phyloP scores from a whole-genome alignment of 2,113 vertebrate genomes.

The Eptesicus fuscus region DNA sequence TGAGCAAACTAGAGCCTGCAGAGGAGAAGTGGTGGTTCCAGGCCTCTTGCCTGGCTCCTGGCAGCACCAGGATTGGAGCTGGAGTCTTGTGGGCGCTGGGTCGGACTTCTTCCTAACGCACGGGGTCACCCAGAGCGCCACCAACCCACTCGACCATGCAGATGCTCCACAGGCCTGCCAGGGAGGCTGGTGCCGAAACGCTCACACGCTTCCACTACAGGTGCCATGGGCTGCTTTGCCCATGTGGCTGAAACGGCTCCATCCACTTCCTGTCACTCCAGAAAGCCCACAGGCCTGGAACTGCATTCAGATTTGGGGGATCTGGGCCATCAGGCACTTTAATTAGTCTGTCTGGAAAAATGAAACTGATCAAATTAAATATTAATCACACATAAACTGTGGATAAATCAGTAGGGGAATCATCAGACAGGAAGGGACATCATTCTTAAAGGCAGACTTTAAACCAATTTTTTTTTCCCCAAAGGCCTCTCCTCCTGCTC shows the following conservation, averaged over 20 bases:
- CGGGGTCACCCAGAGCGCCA: background rate
- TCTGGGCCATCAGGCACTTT: conserved; percentile 75
- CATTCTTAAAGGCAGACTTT: conserved; percentile 66
- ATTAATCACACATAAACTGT: conserved; percentile 84
- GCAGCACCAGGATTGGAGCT: background rate
- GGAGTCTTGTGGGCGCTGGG: background rate
- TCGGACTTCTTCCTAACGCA: background rate
- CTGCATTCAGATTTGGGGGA: conserved; percentile 67
- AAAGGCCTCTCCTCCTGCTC: conserved; percentile 72
- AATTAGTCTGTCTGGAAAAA: conserved; percentile 83
- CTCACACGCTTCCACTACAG: background rate
- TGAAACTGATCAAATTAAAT: conserved; percentile 84
- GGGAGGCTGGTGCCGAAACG: background rate
- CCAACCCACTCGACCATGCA: background rate
- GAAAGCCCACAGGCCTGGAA: conserved; percentile 65
- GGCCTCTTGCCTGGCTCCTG: background rate
- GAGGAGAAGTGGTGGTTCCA: background rate
- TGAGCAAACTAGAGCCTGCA: background rate
- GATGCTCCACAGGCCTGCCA: background rate
- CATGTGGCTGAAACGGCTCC: background rate
- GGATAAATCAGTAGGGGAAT: conserved; percentile 79
- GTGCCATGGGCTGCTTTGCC: background rate
- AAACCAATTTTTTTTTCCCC: conserved; percentile 23
- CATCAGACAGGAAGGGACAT: conserved; percentile 59
- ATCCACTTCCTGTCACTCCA: conserved; percentile 40